Conservation (phyloP, 92 coral and sea anemone genomes). For the Phenganax stokvisi region DNA sequence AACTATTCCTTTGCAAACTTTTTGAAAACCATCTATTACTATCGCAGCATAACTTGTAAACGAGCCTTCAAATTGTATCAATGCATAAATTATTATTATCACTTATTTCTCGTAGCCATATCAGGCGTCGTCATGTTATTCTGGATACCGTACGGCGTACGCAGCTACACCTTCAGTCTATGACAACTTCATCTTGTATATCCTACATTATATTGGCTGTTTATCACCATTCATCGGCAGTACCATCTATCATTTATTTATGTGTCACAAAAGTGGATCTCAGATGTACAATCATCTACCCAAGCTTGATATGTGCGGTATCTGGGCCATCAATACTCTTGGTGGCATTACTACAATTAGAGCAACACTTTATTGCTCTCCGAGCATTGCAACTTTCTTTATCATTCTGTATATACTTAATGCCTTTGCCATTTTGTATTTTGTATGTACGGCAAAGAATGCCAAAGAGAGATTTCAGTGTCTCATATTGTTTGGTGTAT, state of each 20-base stretch:
- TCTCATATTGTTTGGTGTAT: constrained; percentile 60
- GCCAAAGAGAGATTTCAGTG: constrained; percentile 67
- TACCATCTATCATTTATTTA: constrained; percentile 78
- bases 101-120: constrained; percentile 3
- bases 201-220: constrained; percentile 74
- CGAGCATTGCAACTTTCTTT: constrained; percentile 19
- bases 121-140: constrained; percentile 12
- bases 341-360: constrained; percentile 75
- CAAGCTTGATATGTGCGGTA: constrained; percentile 85
- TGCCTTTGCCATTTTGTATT: constrained; percentile 56
- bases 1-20: too few species aligned
- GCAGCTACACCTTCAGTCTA: constrained; percentile 3
- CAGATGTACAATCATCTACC: constrained; percentile 55
- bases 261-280: constrained; percentile 74
- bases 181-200: constrained; percentile 60
- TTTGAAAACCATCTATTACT: too few species aligned
- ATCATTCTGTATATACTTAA: constrained; percentile 41
- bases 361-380: constrained; percentile 74
- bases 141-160: constrained; percentile 28
- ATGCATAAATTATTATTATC: not conserved
- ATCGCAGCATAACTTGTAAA: too few species aligned
- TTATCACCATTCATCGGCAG: constrained; percentile 79
- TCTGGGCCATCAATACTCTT: constrained; percentile 84
- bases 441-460: constrained; percentile 59
- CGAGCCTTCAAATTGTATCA: not conserved